phyloP scores from a whole-genome alignment of 2,797 vertebrate genomes.

The Propithecus perrieri region DNA sequence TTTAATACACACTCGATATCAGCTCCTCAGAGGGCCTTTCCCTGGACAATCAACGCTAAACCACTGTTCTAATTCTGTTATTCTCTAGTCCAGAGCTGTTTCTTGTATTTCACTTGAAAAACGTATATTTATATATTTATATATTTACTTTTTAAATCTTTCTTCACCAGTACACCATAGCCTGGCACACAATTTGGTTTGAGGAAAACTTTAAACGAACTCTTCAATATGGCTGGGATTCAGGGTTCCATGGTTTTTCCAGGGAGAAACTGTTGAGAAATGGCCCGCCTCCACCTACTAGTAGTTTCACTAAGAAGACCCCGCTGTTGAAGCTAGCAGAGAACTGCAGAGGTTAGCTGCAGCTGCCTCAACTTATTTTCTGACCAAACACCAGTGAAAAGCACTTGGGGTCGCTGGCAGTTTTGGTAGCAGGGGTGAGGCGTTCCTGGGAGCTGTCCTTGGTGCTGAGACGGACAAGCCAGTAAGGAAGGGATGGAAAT shows the following conservation, averaged over 20 bases:
- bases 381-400: not conserved
- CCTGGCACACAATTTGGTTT: not conserved
- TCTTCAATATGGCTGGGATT: not conserved
- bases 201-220: not conserved
- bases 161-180: not conserved
- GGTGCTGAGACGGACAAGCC: not conserved
- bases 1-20: not conserved
- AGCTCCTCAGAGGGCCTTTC: not conserved
- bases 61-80: not conserved
- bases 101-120: not conserved
- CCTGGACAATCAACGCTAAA: not conserved
- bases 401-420: not conserved
- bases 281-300: not conserved
- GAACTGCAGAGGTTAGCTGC: not conserved
- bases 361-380: not conserved
- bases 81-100: not conserved
- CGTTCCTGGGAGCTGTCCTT: not conserved
- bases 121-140: not conserved
- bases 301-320: constrained; percentile 65
- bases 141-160: not conserved
- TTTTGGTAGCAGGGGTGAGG: too few relatives aligned
- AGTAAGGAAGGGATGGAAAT: too few relatives aligned
- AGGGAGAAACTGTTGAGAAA: not conserved
- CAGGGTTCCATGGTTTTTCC: not conserved
- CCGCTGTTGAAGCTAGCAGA: constrained; percentile 52